Percentiles rank a stretch among this genome's conserved stretches.
Conservation (phyloP, 1,140 invertebrate genomes). For the Zaprionus davidi region DNA sequence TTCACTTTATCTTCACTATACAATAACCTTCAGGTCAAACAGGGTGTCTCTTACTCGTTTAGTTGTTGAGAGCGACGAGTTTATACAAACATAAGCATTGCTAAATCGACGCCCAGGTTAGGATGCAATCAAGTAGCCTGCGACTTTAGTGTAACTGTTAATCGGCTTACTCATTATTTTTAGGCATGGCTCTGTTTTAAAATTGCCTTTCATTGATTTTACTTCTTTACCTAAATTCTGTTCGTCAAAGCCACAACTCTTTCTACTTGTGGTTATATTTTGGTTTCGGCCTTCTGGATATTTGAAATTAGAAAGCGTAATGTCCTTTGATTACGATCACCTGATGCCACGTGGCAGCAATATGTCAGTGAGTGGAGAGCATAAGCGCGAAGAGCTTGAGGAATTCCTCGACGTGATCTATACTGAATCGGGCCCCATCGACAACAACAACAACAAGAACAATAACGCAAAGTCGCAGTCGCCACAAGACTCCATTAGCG, state of each 20-base stretch:
- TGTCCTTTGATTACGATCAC: slow-evolving; percentile 3
- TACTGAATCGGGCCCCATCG: background rate
- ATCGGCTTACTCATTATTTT: too few species aligned
- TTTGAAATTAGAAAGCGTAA: background rate
- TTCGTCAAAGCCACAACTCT: background rate
- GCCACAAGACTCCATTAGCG: background rate
- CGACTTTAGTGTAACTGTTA: background rate
- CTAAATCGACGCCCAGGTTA: background rate
- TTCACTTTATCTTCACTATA: background rate
- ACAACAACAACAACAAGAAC: background rate
- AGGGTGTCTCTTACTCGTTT: background rate
- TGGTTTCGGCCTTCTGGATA: background rate
- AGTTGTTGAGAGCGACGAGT: background rate
- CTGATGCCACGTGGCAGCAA: background rate
- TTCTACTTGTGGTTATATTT: background rate
- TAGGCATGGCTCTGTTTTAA: too few species aligned
- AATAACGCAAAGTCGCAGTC: background rate
- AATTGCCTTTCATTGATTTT: background rate
- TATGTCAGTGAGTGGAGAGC: background rate
- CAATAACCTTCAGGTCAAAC: background rate
- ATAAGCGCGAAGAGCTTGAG: slow-evolving; percentile 7
- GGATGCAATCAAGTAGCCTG: background rate
- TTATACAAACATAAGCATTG: background rate
- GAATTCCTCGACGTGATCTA: slow-evolving; percentile 7
- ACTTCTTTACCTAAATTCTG: background rate